Conservation (phyloP, 2,888 invertebrate species). For the Scrobipalpa costella region DNA sequence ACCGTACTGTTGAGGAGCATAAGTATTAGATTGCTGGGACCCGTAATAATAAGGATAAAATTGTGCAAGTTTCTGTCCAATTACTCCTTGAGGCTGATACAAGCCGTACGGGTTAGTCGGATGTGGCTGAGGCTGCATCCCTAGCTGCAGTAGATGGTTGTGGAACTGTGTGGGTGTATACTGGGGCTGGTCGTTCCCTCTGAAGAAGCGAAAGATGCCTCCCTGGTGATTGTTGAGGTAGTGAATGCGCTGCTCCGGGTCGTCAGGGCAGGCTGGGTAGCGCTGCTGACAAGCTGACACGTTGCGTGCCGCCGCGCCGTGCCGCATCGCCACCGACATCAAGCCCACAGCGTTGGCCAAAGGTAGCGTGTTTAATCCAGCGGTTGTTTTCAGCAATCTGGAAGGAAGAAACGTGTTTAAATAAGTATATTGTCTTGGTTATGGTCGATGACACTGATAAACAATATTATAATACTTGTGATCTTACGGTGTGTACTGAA, state of each 20-base stretch:
- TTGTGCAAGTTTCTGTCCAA: background rate
- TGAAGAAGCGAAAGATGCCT: conserved; percentile 91
- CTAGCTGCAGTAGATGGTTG: background rate
- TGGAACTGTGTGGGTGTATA: conserved; percentile 1
- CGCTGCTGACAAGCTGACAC: conserved; percentile 77
- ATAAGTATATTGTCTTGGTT: too few species aligned
- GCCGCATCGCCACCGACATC: background rate
- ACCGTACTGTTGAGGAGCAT: conserved; percentile 2
- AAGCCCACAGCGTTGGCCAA: background rate
- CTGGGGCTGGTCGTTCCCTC: conserved; percentile 43
- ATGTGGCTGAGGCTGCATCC: background rate
- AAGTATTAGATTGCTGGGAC: background rate
- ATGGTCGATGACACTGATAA: background rate
- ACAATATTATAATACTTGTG: too few species aligned
- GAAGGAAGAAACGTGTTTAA: background rate
- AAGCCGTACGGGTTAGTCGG: background rate
- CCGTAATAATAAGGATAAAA: background rate
- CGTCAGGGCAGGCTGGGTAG: conserved; percentile 87
- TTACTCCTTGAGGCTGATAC: background rate
- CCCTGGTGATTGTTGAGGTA: conserved; percentile 93
- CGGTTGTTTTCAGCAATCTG: background rate
- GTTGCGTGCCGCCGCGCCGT: background rate
- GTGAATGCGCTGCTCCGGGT: conserved; percentile 86
- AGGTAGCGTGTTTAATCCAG: background rate
- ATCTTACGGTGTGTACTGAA: too few species aligned